Evolutionary conservation across 2,888 invertebrate genomes (phyloP), one percentile per base, ranked within the genome.

Genomic region (Steinernema carpocapsae): DNA sequence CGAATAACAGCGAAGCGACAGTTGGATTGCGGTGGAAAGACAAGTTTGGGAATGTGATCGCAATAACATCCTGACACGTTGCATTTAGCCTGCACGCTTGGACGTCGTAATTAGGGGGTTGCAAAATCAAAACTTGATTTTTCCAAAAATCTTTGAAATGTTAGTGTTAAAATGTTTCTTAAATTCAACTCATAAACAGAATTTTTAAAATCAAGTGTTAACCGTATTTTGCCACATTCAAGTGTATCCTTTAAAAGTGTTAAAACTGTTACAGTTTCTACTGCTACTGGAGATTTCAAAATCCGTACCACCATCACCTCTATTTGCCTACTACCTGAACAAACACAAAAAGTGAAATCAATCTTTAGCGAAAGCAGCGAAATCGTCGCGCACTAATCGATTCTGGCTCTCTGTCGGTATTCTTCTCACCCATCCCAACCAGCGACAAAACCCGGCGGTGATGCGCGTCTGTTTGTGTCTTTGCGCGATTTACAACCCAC

Each of bases 1-100:
- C 26, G 56, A 56, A 56, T 56, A 56, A 56, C 56, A 56, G 56
- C 56, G 56, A 6, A n/a, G 7, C 56, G 56, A 24, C 56, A 56
- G 43, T 43, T 43, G 10, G 56, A n/a, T n/a, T n/a, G n/a, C n/a
- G n/a, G n/a, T n/a, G n/a, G 12, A 12, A 6, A 56, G 56, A 56
- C 56, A 26, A 56, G 56, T 56, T 56, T 56, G 17, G n/a, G n/a
- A 56, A 56, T 56, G 3, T 22, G 26, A 6, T 7, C 17, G 4
- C 6, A 26, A 26, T 56, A 56, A 26, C 56, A 56, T 24, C 26
- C 48, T 10, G 48, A n/a, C n/a, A 19, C 10, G 48, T 17, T n/a
- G 48, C 19, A n/a, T 17, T 48, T 17, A 17, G 48, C 48, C n/a
- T n/a, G 48, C 48, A 14, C 43, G 43, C 48, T 4, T n/a, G 48